Evolutionary conservation across 2,113 vertebrate species (phyloP), one percentile per base, ranked within the genome.

Genomic region (Delphinus delphis): DNA sequence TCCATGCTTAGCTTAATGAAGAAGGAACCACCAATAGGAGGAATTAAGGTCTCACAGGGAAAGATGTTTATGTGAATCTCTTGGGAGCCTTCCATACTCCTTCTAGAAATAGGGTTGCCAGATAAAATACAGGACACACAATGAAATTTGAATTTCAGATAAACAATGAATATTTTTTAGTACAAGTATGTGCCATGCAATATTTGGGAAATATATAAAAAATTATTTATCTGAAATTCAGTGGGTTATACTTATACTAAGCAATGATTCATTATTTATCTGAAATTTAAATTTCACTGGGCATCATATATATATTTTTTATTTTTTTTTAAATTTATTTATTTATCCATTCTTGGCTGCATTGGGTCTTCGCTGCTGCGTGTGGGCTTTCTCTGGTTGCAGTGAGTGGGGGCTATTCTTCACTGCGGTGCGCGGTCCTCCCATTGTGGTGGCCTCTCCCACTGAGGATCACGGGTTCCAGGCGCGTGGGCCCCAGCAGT

Each of bases 191-290:
- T 84, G 4, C 31, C 68, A 67, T 77, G 17, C 10, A 77, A 58
- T 96, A 89, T 94, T 95, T 95, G 41, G 67, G 26, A 58, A 90
- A 93, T 44, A 90, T 17, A 92, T 58, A 93, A 87, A 82, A 92
- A 76, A 44, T 44, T 83, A 15, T 55, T 89, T 73, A 50, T 81
- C 20, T 82, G 60, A 65, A 79, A 68, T 26, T 55, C 60, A 68
- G 20, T 55, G 41, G 38, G 33, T 33, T 81, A 41, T 88, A 79
- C 41, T 88, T 94, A 53, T 20, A 53, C 55, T 55, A 82, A 73
- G 25, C 44, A 53, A 88, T 73, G 55, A 21, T 41, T 62, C 13
- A 62, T 18, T 81, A 13, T 88, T 94, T 91, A 65, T 86, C 79
- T 96, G 68, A 96, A 95, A 97, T 93, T 73, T 17, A 84, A 33